Base-by-base conservation (phyloP, 2,797 vertebrate genomes). In the Picus viridis region DNA sequence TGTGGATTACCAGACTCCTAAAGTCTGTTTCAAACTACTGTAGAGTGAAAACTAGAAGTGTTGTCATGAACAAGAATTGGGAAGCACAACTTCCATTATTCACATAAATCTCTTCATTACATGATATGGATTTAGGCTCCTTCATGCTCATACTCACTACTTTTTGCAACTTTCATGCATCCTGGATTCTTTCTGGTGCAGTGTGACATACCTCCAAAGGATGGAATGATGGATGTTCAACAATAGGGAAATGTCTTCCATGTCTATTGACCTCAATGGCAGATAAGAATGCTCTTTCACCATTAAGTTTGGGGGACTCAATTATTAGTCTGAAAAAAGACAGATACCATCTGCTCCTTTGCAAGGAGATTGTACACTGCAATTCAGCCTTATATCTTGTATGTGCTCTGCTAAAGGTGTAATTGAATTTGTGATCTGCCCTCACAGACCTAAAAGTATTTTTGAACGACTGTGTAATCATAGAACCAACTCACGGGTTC, bases 71-170 rank as follows among this genome's bases (percentile, higher is more conserved):
- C 6, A 43, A 63, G 20, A 39, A 10, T 16, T 36, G 19, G 23
- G 77, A 80, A 83, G 4, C 8, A 61, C 27, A 74, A 5, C 16
- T 89, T 86, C 49, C 34, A 32, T 45, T 18, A 19, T 27, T 56
- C 30, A 32, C 24, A 27, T 41, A 32, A 80, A 8, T 10, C 72
- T 18, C 30, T 45, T 72, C 18, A 13, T 16, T 9, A n/a, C 7
- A n/a, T 29, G 1, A 11, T 34, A 53, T 7, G 6, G 16, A 71
- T 8, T 39, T 65, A 53, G 18, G 2, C 0, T 63, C 8, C 16
- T 67, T 62, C 3, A 1, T 11, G 10, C 5, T 89, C 3, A 1
- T 11, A 9, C 5, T 89, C 32, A 15, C 3, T 58, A 5, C 2
- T 29, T 84, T 81, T 49, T 53, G 9, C 64, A 59, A 64, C 2